These are phyloP conservation scores for Mandrillus leucophaeus DNA, from an alignment of 2,113 vertebrate genomes.

Conservation along the genomic window DNA sequence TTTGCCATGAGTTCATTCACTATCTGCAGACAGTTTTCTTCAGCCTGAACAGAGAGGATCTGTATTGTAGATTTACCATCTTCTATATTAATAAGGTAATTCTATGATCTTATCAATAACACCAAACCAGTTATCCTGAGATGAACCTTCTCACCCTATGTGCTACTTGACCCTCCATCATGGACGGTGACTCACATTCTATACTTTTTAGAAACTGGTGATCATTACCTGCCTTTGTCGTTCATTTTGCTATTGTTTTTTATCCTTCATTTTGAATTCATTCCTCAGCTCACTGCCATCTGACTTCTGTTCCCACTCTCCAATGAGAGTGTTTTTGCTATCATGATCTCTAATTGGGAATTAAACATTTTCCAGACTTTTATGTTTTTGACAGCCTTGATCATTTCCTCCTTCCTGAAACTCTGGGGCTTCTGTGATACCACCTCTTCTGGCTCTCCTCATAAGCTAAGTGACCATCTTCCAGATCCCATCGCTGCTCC, in stretches of 20 bases:
- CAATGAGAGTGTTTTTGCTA: not conserved
- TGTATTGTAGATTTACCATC: not conserved
- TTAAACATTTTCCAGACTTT: not conserved
- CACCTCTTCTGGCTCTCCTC: not conserved
- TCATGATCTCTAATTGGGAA: not conserved
- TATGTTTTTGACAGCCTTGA: not conserved
- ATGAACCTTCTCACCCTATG: no score
- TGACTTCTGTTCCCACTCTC: not conserved
- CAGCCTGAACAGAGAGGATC: constrained; percentile 40
- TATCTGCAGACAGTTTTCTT: constrained; percentile 83
- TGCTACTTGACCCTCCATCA: not conserved
- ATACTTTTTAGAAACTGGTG: not conserved
- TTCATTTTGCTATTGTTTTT: not conserved
- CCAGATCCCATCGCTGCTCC: no score
- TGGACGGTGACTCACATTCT: not conserved
- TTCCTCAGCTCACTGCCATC: not conserved
- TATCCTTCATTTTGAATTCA: not conserved
- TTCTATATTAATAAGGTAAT: not conserved
- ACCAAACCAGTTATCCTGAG: not conserved
- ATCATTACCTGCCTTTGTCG: not conserved
- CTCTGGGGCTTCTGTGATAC: not conserved
- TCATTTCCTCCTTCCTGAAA: not conserved
- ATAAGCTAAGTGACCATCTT: not conserved
- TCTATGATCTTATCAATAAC: not conserved
- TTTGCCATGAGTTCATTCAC: constrained; percentile 86